These are phyloP conservation scores for Campopleginae sp. DNA, from an alignment of 2,888 invertebrate genomes.

Conservation along the genomic window DNA sequence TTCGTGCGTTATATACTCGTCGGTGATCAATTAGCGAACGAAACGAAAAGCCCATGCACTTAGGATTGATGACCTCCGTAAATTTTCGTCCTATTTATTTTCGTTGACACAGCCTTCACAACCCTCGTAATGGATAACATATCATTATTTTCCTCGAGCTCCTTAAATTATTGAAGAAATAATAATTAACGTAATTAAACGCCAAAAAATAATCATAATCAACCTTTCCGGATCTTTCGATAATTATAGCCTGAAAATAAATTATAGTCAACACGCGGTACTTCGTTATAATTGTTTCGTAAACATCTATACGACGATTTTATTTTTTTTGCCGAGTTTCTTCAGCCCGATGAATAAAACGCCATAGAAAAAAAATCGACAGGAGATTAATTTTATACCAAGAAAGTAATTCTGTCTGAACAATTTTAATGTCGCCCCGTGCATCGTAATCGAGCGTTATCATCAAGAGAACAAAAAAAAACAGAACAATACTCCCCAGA, in stretches of 20 bases:
- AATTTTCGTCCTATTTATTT: conserved; percentile 35
- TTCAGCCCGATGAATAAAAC: not conserved
- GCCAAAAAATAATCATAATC: not conserved
- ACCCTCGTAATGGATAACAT: conserved; percentile 8
- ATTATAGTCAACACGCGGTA: not conserved
- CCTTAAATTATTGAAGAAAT: not conserved
- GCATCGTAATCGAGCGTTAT: conserved; percentile 3
- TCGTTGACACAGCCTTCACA: conserved; percentile 2
- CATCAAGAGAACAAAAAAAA: not conserved
- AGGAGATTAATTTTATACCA: conserved; percentile 4
- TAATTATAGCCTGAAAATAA: not conserved
- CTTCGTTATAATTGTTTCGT: not conserved
- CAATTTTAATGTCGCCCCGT: not conserved
- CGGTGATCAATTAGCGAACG: conserved; percentile 54
- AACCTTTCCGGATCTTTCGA: not conserved
- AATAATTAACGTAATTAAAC: not conserved
- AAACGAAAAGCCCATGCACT: not conserved
- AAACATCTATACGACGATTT: not conserved
- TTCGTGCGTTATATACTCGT: conserved; percentile 22
- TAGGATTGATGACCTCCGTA: conserved; percentile 36
- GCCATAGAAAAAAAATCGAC: not conserved
- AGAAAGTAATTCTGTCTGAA: not conserved
- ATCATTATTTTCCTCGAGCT: not conserved
- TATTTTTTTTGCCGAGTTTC: not conserved
- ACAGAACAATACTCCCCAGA: conserved; percentile 20